Evolutionary conservation across 2,888 invertebrate species (phyloP).

Genomic region (Liposcelis brunnea): DNA sequence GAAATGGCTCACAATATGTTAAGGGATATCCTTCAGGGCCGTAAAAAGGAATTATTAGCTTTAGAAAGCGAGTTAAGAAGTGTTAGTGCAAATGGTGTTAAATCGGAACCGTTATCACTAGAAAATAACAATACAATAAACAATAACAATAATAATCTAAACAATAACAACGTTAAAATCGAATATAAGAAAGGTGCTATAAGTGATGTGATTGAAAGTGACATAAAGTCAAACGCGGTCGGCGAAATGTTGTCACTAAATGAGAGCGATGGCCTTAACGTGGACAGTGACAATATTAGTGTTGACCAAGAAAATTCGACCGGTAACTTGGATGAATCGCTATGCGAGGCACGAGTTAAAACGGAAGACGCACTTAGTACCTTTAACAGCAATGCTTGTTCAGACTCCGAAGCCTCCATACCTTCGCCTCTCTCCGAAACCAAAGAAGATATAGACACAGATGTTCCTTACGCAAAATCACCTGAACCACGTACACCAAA

Average conservation of each 20-base stretch:
- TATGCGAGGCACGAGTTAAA: conserved; percentile 9
- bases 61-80: conserved; percentile 47
- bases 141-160: conserved; percentile 25
- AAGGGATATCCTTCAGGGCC: conserved; percentile 75
- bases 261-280: conserved; percentile 13
- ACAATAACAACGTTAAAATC: conserved; percentile 30
- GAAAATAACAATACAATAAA: conserved; percentile 34
- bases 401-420: conserved; percentile 17
- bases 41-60: conserved; percentile 63
- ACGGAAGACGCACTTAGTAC: conserved; percentile 3
- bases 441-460: conserved; percentile 14
- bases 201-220: conserved; percentile 12
- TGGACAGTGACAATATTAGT: conserved; percentile 13
- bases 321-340: conserved; percentile 11
- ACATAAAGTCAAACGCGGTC: neutral
- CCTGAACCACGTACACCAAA: conserved; percentile 11
- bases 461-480: conserved; percentile 8
- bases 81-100: conserved; percentile 21
- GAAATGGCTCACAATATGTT: conserved; percentile 55
- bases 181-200: conserved; percentile 11
- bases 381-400: conserved; percentile 14
- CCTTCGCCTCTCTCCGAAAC: conserved; percentile 16
- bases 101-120: conserved; percentile 30
- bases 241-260: conserved; percentile 8
- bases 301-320: conserved; percentile 10